Conservation (phyloP, 1,140 invertebrate species). For the Tigriopus japonicus region DNA sequence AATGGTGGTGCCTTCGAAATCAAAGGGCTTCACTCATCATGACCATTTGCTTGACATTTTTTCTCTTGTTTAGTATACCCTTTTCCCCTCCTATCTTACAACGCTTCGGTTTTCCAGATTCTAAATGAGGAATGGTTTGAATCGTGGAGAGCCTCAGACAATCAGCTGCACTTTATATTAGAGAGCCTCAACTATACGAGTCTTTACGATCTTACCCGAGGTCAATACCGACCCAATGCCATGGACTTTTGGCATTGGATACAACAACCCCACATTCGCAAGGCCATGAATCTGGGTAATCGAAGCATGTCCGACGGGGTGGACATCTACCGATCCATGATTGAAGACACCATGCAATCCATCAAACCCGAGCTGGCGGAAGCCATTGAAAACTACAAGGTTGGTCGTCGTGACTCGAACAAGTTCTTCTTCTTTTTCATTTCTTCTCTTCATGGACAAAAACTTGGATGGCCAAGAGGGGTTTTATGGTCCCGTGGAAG, state of each 20-base stretch:
- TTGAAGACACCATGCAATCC: not conserved
- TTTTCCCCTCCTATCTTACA: not conserved
- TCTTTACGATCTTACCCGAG: not conserved
- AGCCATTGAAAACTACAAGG: not conserved
- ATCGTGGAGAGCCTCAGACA: not conserved
- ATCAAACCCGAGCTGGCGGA: not conserved
- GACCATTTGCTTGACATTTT: too few species aligned
- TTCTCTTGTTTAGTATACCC: not conserved
- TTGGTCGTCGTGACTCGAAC: not conserved
- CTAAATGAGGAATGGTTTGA: not conserved
- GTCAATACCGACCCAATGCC: not conserved
- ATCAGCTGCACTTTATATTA: not conserved
- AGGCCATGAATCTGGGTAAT: not conserved
- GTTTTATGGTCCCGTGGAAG: too few species aligned
- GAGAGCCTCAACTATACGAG: conserved; percentile 3
- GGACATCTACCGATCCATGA: not conserved
- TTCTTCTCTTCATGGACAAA: not conserved
- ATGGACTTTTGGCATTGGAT: conserved; percentile 10
- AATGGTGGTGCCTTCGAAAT: too few species aligned
- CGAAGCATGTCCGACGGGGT: conserved; percentile 2
- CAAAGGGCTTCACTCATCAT: too few species aligned
- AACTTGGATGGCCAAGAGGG: not conserved
- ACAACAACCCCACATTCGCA: not conserved
- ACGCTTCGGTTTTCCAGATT: not conserved
- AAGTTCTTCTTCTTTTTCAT: not conserved